Conservation (phyloP, 2,888 invertebrate species). For the Hymenopus coronatus region DNA sequence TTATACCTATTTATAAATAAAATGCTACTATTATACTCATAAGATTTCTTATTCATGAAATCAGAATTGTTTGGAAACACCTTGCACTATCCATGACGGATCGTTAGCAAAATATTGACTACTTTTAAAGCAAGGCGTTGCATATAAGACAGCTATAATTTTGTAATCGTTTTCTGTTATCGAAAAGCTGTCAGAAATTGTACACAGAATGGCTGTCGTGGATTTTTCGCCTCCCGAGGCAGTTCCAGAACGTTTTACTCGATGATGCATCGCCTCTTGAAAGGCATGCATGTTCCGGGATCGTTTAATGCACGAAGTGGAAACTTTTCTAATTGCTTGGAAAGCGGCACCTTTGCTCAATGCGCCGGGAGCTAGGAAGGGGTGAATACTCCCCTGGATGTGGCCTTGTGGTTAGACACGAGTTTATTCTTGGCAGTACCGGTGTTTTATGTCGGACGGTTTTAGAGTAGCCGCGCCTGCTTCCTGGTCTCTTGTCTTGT, state of each 20-base stretch:
- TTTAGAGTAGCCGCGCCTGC: neutral
- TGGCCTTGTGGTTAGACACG: neutral
- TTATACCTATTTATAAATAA: no score
- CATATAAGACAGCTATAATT: neutral
- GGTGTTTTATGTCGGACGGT: neutral
- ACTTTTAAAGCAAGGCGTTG: neutral
- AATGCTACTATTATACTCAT: no score
- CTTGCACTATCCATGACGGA: no score
- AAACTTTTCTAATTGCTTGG: neutral
- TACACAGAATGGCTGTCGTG: neutral
- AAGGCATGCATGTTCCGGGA: no score
- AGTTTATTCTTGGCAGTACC: neutral
- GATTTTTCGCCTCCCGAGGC: neutral
- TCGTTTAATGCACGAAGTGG: neutral
- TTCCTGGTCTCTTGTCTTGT: neutral
- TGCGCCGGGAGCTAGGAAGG: neutral
- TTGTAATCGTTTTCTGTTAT: neutral
- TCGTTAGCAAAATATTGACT: no score
- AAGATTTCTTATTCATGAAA: no score
- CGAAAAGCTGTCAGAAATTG: neutral
- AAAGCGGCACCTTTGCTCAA: neutral
- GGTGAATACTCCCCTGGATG: neutral
- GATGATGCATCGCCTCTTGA: neutral
- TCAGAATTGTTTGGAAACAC: no score
- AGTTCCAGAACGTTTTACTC: no score